Conservation (phyloP, 2,113 vertebrate species). For the Mystacornis crossleyi region DNA sequence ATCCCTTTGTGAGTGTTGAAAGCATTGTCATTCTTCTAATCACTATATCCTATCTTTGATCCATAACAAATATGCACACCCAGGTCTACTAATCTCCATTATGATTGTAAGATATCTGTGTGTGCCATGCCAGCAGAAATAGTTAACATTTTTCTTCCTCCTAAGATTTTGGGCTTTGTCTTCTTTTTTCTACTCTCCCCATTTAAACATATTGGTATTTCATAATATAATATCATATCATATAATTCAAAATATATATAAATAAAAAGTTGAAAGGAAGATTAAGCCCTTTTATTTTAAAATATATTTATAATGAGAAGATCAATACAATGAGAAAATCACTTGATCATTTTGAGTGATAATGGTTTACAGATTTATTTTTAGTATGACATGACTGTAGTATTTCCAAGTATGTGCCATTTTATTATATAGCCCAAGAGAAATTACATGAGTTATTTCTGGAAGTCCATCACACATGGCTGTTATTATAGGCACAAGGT, state of each 20-base stretch:
- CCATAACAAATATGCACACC: conserved; percentile 10
- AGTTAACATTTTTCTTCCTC: conserved; percentile 45
- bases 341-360: background rate
- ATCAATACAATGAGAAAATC: background rate
- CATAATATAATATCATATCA: background rate
- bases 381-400: background rate
- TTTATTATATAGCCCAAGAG: background rate
- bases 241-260: background rate
- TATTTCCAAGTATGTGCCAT: background rate
- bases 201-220: conserved; percentile 28
- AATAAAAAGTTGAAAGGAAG: background rate
- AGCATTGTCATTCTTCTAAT: conserved; percentile 45
- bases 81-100: background rate
- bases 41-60: background rate
- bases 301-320: background rate
- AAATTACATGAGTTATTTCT: background rate
- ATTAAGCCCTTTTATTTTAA: conserved; percentile 5
- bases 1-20: background rate
- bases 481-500: background rate
- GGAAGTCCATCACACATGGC: background rate
- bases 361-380: background rate
- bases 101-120: background rate
- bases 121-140: background rate
- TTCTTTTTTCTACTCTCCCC: background rate
- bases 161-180: background rate